phyloP scores from a whole-genome alignment of 2,113 vertebrate species.

The Urocitellus parryii region DNA sequence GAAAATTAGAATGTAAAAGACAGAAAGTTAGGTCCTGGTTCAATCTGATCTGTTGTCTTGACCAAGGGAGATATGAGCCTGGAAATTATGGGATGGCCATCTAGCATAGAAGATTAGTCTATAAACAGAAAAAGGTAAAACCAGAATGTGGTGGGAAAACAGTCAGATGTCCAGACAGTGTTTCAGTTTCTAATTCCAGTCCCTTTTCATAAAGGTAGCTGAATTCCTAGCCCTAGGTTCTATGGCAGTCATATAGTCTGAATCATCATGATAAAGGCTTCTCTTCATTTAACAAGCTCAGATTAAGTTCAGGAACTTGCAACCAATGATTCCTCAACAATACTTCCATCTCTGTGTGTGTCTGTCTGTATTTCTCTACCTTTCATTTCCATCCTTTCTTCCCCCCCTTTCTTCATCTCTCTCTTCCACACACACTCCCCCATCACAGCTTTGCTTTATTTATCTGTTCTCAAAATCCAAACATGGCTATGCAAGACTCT shows the following conservation, averaged over 20 bases:
- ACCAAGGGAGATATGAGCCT: not conserved
- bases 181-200: not conserved
- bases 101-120: not conserved
- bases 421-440: not conserved
- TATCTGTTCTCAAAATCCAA: not conserved
- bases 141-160: not conserved
- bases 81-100: not conserved
- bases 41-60: not conserved
- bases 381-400: not conserved
- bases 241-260: not conserved
- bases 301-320: not conserved
- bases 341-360: not conserved
- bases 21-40: slow-evolving; percentile 23
- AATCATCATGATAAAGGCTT: not conserved
- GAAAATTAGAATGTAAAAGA: slow-evolving; percentile 52
- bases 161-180: not conserved
- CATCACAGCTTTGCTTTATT: not conserved
- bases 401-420: too few relatives aligned
- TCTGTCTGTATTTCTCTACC: not conserved
- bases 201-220: not conserved
- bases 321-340: not conserved
- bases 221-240: not conserved
- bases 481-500: not conserved
- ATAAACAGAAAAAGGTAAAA: not conserved
- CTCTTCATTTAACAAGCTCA: slow-evolving; percentile 4